Evolutionary conservation across 2,888 invertebrate genomes (phyloP).

Genomic region (Zhuqinia jingwanae): DNA sequence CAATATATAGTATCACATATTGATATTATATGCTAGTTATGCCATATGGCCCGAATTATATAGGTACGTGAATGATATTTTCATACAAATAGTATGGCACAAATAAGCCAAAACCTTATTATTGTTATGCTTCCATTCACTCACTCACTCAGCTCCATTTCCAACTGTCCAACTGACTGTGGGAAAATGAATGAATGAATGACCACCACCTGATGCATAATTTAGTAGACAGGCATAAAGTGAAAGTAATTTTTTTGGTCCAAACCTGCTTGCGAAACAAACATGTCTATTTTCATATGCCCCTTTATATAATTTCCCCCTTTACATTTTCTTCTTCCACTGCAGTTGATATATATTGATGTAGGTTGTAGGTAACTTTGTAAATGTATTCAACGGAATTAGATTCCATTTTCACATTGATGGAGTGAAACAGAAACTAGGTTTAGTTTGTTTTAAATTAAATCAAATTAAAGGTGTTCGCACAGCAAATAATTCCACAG

Average conservation of each 20-base stretch:
- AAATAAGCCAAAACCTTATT: not conserved
- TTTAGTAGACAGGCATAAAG: slow-evolving; percentile 41
- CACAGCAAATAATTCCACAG: no score
- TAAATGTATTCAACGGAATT: no score
- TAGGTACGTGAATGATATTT: no score
- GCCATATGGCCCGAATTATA: not conserved
- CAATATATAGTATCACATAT: not conserved
- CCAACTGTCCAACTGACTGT: slow-evolving; percentile 50
- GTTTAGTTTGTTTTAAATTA: not conserved
- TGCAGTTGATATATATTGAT: no score
- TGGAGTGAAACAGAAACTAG: not conserved
- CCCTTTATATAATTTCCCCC: not conserved
- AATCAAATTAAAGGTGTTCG: not conserved
- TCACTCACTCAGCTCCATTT: not conserved
- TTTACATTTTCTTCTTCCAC: no score
- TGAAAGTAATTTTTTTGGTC: not conserved
- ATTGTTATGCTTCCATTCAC: no score
- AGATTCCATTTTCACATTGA: not conserved
- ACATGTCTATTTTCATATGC: not conserved
- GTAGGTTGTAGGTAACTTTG: no score
- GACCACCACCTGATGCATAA: slow-evolving; percentile 60
- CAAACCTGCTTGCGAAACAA: not conserved
- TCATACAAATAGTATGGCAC: not conserved
- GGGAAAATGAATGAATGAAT: slow-evolving; percentile 59
- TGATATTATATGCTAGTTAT: no score